These are phyloP conservation scores for Brienomyrus longianalis DNA, from an alignment of 2,113 vertebrate genomes.

Conservation along the genomic window DNA sequence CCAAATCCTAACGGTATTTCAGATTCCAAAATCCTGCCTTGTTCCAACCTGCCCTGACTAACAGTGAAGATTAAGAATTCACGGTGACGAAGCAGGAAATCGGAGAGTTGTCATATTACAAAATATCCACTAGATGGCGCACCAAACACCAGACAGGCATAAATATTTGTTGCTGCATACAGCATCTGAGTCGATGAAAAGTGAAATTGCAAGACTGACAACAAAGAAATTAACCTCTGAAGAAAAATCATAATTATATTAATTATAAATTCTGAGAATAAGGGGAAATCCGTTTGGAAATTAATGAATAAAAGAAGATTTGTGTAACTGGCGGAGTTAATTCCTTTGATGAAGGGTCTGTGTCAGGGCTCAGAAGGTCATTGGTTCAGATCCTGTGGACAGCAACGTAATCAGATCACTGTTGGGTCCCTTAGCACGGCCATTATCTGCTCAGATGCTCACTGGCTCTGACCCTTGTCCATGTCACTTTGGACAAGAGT, in stretches of 20 bases:
- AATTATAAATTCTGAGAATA: background rate
- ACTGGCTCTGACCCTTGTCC: background rate
- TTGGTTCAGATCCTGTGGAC: background rate
- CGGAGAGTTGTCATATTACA: background rate
- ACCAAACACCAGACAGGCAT: background rate
- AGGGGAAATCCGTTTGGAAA: background rate
- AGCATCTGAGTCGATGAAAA: background rate
- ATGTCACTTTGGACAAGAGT: background rate
- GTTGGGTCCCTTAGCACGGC: background rate
- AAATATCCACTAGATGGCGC: conserved; percentile 5
- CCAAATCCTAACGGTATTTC: conserved; percentile 47
- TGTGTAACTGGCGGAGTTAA: background rate
- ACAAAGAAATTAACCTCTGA: background rate
- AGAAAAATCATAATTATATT: background rate
- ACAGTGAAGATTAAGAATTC: conserved; percentile 25
- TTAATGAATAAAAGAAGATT: background rate
- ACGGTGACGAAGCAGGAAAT: background rate
- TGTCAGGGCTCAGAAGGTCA: background rate
- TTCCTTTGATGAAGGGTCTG: background rate
- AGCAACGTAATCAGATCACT: background rate
- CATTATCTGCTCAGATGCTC: background rate
- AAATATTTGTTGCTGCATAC: background rate
- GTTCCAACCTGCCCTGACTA: conserved; percentile 35
- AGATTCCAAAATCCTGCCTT: conserved; percentile 24
- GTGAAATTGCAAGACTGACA: background rate